Conservation (phyloP, 2,888 invertebrate species). For the Trileptium ribeirensis region DNA sequence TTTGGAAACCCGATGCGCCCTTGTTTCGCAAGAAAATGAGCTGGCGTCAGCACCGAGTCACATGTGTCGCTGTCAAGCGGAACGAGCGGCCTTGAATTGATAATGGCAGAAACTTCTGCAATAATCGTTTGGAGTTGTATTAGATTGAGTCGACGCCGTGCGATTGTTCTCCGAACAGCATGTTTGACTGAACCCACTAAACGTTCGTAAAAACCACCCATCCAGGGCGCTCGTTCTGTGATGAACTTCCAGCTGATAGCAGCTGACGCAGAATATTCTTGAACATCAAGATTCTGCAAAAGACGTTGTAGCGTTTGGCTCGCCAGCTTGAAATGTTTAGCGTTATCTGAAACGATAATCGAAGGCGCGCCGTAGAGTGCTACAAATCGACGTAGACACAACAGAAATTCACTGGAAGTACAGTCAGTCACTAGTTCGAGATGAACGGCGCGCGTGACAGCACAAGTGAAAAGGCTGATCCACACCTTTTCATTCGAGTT, state of each 20-base stretch:
- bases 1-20: no score
- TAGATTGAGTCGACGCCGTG: background rate
- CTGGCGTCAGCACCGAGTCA: background rate
- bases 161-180: background rate
- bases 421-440: slow-evolving; percentile 33
- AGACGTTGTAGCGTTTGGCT: slow-evolving; percentile 43
- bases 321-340: slow-evolving; percentile 50
- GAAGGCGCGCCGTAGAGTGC: slow-evolving; percentile 45
- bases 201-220: slow-evolving; percentile 54
- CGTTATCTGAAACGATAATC: slow-evolving; percentile 51
- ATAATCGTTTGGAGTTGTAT: background rate
- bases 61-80: background rate
- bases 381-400: slow-evolving; percentile 47
- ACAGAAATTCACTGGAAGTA: slow-evolving; percentile 45
- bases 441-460: slow-evolving; percentile 17
- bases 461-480: no score
- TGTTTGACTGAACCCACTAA: slow-evolving; percentile 50
- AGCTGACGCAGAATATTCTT: slow-evolving; percentile 8
- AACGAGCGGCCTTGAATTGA: background rate
- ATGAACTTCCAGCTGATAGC: slow-evolving; percentile 40
- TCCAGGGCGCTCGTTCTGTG: no score
- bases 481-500: slow-evolving; percentile 19
- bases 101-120: background rate
- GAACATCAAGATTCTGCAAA: background rate
- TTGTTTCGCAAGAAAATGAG: background rate